A percentile compares a stretch with the other conserved stretches of the same genome.
phyloP scores from a whole-genome alignment of 2,797 vertebrate genomes.

The Prunella strophiata region DNA sequence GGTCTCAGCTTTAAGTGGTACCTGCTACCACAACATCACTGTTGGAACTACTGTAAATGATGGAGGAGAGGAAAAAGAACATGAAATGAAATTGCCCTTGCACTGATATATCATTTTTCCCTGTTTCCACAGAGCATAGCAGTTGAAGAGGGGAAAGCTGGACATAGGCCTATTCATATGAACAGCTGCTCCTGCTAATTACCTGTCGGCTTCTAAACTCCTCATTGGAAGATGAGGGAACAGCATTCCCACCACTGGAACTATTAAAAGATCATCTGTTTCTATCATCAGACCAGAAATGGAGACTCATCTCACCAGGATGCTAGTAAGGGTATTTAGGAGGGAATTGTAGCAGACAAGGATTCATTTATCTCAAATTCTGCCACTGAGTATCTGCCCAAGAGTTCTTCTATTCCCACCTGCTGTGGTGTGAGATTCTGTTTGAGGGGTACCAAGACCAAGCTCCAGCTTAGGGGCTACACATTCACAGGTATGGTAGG shows the following conservation, averaged over 20 bases:
- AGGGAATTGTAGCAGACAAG: neutral
- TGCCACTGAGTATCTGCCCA: neutral
- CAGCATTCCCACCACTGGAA: constrained; percentile 53
- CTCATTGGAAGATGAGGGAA: neutral
- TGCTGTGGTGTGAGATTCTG: neutral
- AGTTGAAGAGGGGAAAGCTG: constrained; percentile 50
- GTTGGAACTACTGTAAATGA: neutral
- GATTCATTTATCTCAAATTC: neutral
- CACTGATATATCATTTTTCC: neutral
- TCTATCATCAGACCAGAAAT: constrained; percentile 14
- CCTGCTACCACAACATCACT: neutral
- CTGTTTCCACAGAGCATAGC: neutral
- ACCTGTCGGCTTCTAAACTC: constrained; percentile 55
- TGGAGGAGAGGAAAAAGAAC: neutral
- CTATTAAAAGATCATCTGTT: constrained; percentile 62
- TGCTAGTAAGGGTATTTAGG: neutral
- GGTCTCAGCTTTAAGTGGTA: neutral
- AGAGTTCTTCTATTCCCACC: neutral
- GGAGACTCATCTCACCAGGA: neutral
- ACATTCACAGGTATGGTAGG: rapidly evolving
- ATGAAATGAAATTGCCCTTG: neutral
- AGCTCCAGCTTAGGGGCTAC: neutral
- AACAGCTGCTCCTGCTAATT: constrained; percentile 70
- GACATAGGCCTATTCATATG: constrained; percentile 34
- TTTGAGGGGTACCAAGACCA: neutral